Evolutionary conservation across 2,797 vertebrate genomes (phyloP).

Genomic region (Xenops minutus): DNA sequence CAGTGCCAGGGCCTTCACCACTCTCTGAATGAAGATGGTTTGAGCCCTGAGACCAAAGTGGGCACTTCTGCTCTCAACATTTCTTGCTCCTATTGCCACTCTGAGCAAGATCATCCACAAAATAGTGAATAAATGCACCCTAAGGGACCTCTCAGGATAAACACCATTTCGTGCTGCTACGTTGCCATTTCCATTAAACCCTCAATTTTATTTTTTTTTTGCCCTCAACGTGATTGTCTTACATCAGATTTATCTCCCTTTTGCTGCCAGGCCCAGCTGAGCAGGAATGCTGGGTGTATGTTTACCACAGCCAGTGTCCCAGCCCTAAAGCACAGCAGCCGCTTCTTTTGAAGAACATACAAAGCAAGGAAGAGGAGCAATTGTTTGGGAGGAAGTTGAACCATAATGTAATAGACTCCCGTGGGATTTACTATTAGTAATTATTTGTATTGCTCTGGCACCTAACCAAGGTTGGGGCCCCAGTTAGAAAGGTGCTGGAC

Average conservation of each 20-base stretch:
- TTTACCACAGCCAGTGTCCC: conserved; percentile 38
- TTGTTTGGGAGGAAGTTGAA: conserved; percentile 59
- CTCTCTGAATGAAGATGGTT: background rate
- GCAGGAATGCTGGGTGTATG: conserved; percentile 42
- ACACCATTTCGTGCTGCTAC: fast-evolving
- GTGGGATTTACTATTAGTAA: conserved; percentile 46
- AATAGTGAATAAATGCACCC: background rate
- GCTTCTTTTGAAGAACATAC: conserved; percentile 66
- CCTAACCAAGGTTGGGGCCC: conserved; percentile 4
- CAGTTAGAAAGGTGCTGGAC: background rate
- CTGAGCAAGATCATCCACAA: background rate
- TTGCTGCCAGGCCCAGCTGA: conserved; percentile 5
- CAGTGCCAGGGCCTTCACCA: background rate
- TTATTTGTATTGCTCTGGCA: conserved; percentile 65
- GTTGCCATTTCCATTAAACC: background rate
- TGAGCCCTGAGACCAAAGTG: background rate
- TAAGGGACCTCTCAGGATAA: background rate
- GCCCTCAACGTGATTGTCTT: background rate
- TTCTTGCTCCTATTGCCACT: background rate
- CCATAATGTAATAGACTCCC: conserved; percentile 51
- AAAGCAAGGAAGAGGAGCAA: conserved; percentile 69
- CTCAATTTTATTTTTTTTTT: background rate
- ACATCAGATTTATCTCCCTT: conserved; percentile 29
- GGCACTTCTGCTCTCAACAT: background rate
- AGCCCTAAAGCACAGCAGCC: conserved; percentile 50